A percentile compares a stretch with the other conserved stretches of the same genome.
phyloP scores from a whole-genome alignment of 1,140 invertebrate genomes.

The Nylanderia fulva region DNA sequence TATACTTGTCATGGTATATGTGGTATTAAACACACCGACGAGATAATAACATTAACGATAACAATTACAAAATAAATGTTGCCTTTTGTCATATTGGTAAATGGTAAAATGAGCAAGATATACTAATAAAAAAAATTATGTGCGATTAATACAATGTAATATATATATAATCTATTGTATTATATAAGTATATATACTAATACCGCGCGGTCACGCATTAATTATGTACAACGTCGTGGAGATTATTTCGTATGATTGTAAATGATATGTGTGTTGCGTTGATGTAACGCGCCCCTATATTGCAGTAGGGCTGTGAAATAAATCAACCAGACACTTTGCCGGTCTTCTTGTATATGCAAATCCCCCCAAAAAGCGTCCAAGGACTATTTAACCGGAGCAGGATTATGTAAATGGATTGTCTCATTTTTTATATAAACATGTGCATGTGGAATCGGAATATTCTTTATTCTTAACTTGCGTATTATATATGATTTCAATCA shows the following conservation, averaged over 20 bases:
- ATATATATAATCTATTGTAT: constrained; percentile 59
- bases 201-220: constrained; percentile 64
- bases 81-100: constrained; percentile 77
- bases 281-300: constrained; percentile 73
- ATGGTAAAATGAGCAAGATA: constrained; percentile 71
- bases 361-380: constrained; percentile 21
- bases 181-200: constrained; percentile 68
- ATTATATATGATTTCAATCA: constrained; percentile 57
- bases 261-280: constrained; percentile 75
- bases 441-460: constrained; percentile 26
- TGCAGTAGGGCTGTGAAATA: constrained; percentile 72
- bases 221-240: constrained; percentile 71
- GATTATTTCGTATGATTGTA: constrained; percentile 74
- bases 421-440: constrained; percentile 52
- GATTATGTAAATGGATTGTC: background rate
- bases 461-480: constrained; percentile 45
- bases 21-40: constrained; percentile 67
- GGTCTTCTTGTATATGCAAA: constrained; percentile 56
- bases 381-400: background rate
- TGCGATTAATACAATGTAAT: constrained; percentile 70
- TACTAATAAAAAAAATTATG: constrained; percentile 67
- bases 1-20: constrained; percentile 66
- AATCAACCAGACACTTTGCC: constrained; percentile 74
- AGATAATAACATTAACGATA: constrained; percentile 74
- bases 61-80: constrained; percentile 79